Conservation (phyloP, 2,888 invertebrate genomes). For the Torymus texanus region DNA sequence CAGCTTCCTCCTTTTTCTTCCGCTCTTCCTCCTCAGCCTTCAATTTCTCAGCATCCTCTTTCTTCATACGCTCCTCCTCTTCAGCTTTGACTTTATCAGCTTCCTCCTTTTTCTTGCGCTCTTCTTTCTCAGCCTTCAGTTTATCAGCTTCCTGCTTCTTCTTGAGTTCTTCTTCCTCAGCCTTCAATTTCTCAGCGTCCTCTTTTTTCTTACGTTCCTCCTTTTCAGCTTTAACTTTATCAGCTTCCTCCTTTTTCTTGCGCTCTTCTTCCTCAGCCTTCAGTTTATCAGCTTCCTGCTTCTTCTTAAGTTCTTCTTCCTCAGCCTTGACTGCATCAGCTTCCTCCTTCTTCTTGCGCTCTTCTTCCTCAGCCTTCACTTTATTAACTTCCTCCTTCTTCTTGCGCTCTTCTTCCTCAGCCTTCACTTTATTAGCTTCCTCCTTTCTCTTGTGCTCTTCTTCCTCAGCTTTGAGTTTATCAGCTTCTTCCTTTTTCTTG, state of each 20-base stretch:
- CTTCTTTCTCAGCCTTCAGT: constrained; percentile 51
- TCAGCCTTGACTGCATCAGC: constrained; percentile 43
- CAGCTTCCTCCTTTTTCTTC: constrained; percentile 50
- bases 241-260: constrained; percentile 8
- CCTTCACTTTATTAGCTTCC: constrained; percentile 47
- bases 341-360: constrained; percentile 56
- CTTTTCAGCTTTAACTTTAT: constrained; percentile 48
- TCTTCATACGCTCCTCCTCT: constrained; percentile 52
- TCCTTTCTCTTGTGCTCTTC: constrained; percentile 53
- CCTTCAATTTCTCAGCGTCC: constrained; percentile 52
- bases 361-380: constrained; percentile 58
- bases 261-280: constrained; percentile 30
- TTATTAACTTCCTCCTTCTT: constrained; percentile 52
- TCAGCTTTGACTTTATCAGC: constrained; percentile 47
- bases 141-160: constrained; percentile 66
- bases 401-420: constrained; percentile 53
- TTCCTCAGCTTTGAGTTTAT: constrained; percentile 54
- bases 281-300: constrained; percentile 15
- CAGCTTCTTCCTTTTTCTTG: constrained; percentile 58
- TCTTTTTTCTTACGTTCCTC: constrained; percentile 50
- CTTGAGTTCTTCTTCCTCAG: constrained; percentile 67
- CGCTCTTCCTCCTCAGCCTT: constrained; percentile 46
- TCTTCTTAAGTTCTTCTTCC: constrained; percentile 19
- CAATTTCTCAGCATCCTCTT: constrained; percentile 47
- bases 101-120: constrained; percentile 44